Base-by-base conservation (phyloP, 2,888 invertebrate species). In the Nomada flava region DNA sequence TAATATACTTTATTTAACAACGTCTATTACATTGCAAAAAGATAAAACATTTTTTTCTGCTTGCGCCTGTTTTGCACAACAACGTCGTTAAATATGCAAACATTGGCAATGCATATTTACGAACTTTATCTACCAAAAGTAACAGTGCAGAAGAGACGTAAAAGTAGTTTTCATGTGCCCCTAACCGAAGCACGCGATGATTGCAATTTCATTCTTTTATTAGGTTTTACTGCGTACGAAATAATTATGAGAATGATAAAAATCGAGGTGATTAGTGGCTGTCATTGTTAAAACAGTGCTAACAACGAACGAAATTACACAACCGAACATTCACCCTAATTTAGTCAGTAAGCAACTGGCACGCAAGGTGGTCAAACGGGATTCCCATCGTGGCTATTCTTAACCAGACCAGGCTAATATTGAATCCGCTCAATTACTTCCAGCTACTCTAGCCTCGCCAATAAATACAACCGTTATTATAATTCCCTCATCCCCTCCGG, bases 351-450 rank as follows among this genome's bases (percentile, higher is more conserved):
- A 82, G 83, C 87, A 78, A 86, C 79, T 69, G 78, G 78, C 77
- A 75, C 79, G 79, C 83, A 86, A 88, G 85, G 88, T 88, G 87
- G 87, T 88, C 87, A 85, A 86, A 88, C 87, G 78, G 82, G 87
- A 88, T 88, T 88, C 83, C 79, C 87, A 86, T 62, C 83, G 82
- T 64, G 64, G 87, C 85, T 88, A 88, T 88, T 88, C 87, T 88
- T 86, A 83, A 88, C 88, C 87, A 88, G 87, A 86, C 83, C 89
- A 82, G 82, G 87, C 88, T 88, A 88, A 88, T 88, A 88, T 88
- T 88, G 87, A 88, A 85, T 85, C 83, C 78, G 68, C 73, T 73
- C 80, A 81, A 88, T 88, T 86, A 86, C 84, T 86, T 79, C 78
- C 82, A 86, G 80, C 80, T 76, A 81, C 60, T 55, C 82, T 78